Base-by-base conservation (phyloP, 2,797 vertebrate species). In the Oryzias sinensis region DNA sequence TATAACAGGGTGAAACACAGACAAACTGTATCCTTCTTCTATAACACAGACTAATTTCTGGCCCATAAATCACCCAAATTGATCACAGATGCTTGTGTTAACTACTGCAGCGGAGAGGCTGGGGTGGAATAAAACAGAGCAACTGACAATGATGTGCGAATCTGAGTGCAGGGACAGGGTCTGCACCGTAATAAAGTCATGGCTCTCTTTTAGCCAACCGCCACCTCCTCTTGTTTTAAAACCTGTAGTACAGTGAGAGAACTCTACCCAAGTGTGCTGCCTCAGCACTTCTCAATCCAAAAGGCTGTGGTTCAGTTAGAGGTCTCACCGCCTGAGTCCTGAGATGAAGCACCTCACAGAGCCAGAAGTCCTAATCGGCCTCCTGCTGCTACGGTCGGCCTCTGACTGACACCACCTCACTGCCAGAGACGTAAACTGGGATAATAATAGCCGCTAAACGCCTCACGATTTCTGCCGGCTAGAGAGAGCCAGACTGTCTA, bases 251-350 rank as follows among this genome's bases (percentile, higher is more conserved):
- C 56, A 56, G 57, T 65, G 72, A 62, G 49, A 53, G 65, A 75
- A 72, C 80, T 77, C 79, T 84, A 80, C 79, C 86, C 81, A 5
- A 72, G 63, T 65, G 43, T 59, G 83, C 86, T 81, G 81, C 62
- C 74, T 89, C 87, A 87, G 87, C 85, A 78, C 64, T 86, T 82
- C 67, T 74, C 73, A 48, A 33, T 86, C 86, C 86, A 87, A 78
- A 74, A 48, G 61, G 79, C 67, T 84, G 84, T 33, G 84, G 88
- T 89, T 88, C 86, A 87, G 65, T 62, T 57, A 53, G 82, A 89
- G 86, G 85, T 84, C 88, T 84, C 27, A 57, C 76, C 69, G 81
- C 80, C 72, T 77, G 53, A 61, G 79, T 71, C 79, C 76, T n/a
- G 74, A 81, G 79, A 83, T 67, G 82, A 74, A 81, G 87, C 78